These are phyloP conservation scores for Vanessa cardui DNA, from an alignment of 2,888 invertebrate species.

Conservation along the genomic window DNA sequence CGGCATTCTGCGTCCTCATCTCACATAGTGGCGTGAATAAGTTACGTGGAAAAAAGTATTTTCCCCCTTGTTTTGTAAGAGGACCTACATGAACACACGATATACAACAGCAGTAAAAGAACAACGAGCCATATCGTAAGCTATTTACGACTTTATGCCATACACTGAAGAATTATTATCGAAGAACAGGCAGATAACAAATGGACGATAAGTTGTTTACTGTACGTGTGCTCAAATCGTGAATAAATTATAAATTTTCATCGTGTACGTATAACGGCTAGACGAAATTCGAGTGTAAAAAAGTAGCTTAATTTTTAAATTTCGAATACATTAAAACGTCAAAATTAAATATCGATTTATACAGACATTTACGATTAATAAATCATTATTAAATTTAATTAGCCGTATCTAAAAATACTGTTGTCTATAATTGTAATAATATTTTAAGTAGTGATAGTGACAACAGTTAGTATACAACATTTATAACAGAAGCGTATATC, in stretches of 20 bases:
- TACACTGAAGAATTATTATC: background rate
- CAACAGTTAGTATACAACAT: too few relatives aligned
- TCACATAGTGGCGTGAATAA: conserved; percentile 38
- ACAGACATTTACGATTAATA: too few relatives aligned
- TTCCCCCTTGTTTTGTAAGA: conserved; percentile 31
- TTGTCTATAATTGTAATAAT: too few relatives aligned
- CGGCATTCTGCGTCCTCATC: conserved; percentile 33
- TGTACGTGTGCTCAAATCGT: conserved; percentile 5
- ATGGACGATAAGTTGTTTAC: background rate
- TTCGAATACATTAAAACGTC: too few relatives aligned
- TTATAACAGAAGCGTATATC: too few relatives aligned
- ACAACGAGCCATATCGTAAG: conserved; percentile 4
- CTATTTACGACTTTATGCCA: background rate
- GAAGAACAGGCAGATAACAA: background rate
- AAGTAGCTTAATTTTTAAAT: too few relatives aligned
- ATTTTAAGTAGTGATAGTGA: too few relatives aligned
- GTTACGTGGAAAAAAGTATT: conserved; percentile 27
- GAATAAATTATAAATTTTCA: conserved; percentile 27
- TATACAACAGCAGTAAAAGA: conserved; percentile 6
- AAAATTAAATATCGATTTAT: too few relatives aligned
- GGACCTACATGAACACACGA: conserved; percentile 27
- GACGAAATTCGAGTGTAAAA: background rate
- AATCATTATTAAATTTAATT: too few relatives aligned
- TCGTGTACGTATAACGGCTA: conserved; percentile 10
- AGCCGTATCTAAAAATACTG: too few relatives aligned